Conservation (phyloP, 2,888 invertebrate species). For the Callinectes sapidus region DNA sequence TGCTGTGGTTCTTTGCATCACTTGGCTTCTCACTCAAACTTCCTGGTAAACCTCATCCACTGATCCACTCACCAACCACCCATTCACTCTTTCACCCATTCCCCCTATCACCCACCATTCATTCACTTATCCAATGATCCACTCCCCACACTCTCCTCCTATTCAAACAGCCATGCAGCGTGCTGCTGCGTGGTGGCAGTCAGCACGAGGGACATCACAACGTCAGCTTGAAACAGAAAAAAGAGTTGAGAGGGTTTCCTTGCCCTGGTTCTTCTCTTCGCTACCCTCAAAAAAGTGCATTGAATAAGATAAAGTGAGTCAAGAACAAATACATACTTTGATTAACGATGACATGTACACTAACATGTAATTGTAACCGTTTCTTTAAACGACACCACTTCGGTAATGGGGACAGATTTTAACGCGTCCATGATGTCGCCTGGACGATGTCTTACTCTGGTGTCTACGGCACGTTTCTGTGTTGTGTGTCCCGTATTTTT, state of each 20-base stretch:
- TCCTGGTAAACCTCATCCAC: neutral
- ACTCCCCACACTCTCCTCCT: neutral
- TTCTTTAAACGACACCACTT: too few relatives aligned
- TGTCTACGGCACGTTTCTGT: neutral
- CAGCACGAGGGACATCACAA: neutral
- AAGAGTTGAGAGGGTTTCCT: too few relatives aligned
- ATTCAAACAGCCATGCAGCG: neutral
- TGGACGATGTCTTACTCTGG: neutral
- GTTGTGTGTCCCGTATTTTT: neutral
- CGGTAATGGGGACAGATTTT: neutral
- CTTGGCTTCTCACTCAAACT: neutral
- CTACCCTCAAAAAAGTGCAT: too few relatives aligned
- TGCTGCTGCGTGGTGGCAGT: neutral
- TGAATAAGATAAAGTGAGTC: neutral
- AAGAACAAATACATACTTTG: neutral
- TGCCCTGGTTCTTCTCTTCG: too few relatives aligned
- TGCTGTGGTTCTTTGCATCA: neutral
- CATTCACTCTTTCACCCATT: neutral
- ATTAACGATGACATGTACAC: neutral
- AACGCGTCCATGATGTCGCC: neutral
- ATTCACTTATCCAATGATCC: neutral
- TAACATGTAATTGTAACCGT: neutral
- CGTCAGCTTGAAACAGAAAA: too few relatives aligned
- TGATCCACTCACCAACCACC: too few relatives aligned
- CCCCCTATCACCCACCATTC: neutral